phyloP scores from a whole-genome alignment of 1,140 invertebrate species.

The Telenomus remus region DNA sequence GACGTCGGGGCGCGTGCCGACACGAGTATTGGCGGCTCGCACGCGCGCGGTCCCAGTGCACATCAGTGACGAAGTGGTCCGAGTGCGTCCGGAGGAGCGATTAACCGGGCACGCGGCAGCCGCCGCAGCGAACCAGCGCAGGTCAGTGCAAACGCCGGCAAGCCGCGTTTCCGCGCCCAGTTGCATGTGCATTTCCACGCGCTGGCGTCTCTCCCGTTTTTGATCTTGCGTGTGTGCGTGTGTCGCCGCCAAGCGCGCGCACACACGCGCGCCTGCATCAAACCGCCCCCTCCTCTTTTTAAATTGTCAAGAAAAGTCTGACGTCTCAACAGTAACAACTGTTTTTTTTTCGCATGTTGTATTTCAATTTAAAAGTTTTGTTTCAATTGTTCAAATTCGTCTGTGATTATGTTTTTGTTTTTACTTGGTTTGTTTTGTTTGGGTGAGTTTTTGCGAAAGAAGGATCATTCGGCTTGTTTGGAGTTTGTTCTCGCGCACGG shows the following conservation, averaged over 20 bases:
- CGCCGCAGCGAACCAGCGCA: slow-evolving; percentile 25
- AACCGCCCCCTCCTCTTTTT: background rate
- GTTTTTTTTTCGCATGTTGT: no score
- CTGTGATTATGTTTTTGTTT: no score
- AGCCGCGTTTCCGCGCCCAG: slow-evolving; percentile 16
- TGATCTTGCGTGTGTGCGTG: slow-evolving; percentile 8
- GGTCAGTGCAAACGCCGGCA: slow-evolving; percentile 30
- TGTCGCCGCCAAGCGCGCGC: slow-evolving; percentile 10
- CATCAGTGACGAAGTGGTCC: slow-evolving; percentile 4
- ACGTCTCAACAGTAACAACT: no score
- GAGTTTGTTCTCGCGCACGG: slow-evolving; percentile 3
- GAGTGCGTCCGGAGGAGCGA: slow-evolving; percentile 32
- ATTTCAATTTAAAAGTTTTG: no score
- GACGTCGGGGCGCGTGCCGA: slow-evolving; percentile 18
- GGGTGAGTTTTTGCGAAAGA: background rate
- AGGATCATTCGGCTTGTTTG: background rate
- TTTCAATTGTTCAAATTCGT: no score
- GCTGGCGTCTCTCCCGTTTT: slow-evolving; percentile 27
- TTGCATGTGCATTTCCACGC: slow-evolving; percentile 44
- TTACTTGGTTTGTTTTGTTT: no score
- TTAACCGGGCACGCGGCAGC: slow-evolving; percentile 28
- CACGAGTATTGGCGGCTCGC: slow-evolving; percentile 30
- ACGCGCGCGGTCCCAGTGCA: slow-evolving; percentile 28
- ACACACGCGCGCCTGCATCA: background rate
- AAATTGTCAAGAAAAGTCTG: no score